These are phyloP conservation scores for Conomelus anceps DNA, from an alignment of 2,888 invertebrate species.

Conservation along the genomic window DNA sequence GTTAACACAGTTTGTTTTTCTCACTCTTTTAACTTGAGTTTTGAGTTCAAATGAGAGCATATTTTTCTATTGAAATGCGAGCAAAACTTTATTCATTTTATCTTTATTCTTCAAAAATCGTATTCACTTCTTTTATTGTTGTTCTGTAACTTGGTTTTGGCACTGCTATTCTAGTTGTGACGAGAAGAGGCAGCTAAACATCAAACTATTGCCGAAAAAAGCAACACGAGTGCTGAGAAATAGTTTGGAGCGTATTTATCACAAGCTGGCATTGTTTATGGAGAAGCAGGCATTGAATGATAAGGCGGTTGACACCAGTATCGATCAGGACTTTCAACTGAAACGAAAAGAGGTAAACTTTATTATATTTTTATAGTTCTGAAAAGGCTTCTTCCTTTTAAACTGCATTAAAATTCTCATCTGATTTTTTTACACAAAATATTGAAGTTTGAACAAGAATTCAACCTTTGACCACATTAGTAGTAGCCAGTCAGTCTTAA, in stretches of 20 bases:
- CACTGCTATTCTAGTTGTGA: constrained; percentile 62
- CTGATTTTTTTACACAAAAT: too few species aligned
- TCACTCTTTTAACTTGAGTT: too few species aligned
- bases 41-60: too few species aligned
- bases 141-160: not conserved
- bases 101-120: too few species aligned
- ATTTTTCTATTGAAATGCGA: too few species aligned
- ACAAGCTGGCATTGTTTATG: constrained; percentile 43
- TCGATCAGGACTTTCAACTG: constrained; percentile 75
- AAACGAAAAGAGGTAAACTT: constrained; percentile 65
- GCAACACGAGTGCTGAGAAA: constrained; percentile 74
- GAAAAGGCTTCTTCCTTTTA: not conserved
- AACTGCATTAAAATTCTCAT: too few species aligned
- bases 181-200: constrained; percentile 71
- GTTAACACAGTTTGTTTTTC: too few species aligned
- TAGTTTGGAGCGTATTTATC: constrained; percentile 70
- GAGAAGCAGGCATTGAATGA: constrained; percentile 36
- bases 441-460: too few species aligned
- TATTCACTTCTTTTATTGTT: too few species aligned
- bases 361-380: not conserved
- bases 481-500: too few species aligned
- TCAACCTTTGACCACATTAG: too few species aligned
- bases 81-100: too few species aligned
- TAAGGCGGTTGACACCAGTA: constrained; percentile 47
- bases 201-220: constrained; percentile 78